Percentiles rank a stretch among this genome's conserved stretches.
Evolutionary conservation across 2,797 vertebrate species (phyloP).

Genomic region (Rachycentron canadum): DNA sequence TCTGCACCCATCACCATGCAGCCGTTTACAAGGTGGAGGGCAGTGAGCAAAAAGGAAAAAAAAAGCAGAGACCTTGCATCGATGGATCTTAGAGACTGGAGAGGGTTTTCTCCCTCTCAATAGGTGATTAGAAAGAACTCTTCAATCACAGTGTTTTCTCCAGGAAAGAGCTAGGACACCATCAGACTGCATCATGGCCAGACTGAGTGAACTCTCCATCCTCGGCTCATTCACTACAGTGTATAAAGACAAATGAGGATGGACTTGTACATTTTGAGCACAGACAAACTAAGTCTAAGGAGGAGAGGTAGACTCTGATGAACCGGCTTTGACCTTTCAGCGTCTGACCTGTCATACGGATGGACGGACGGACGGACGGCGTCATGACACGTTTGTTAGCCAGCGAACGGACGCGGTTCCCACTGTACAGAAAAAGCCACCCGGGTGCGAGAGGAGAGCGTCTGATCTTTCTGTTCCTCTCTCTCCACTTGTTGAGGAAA

Average conservation of each 20-base stretch:
- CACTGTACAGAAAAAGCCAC: constrained; percentile 40
- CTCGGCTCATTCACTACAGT: constrained; percentile 49
- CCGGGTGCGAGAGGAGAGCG: constrained; percentile 8
- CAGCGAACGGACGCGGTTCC: constrained; percentile 1
- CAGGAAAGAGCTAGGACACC: constrained; percentile 27
- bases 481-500: constrained; percentile 14
- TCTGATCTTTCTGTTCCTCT: constrained; percentile 18
- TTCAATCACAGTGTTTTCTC: constrained; percentile 32
- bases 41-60: neutral
- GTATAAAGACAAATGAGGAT: constrained; percentile 37
- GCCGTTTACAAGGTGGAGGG: constrained; percentile 57
- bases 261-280: constrained; percentile 10
- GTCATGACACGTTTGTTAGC: neutral
- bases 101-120: neutral
- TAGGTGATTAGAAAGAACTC: constrained; percentile 33
- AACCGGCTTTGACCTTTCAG: constrained; percentile 1
- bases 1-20: constrained; percentile 35
- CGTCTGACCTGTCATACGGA: constrained; percentile 2
- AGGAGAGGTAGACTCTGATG: neutral
- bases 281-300: neutral
- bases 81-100: constrained; percentile 29
- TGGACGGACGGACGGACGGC: neutral
- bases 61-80: neutral
- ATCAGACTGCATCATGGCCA: neutral
- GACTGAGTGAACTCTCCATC: constrained; percentile 19